Conservation (phyloP, 2,888 invertebrate species). For the Abscondita cerata region DNA sequence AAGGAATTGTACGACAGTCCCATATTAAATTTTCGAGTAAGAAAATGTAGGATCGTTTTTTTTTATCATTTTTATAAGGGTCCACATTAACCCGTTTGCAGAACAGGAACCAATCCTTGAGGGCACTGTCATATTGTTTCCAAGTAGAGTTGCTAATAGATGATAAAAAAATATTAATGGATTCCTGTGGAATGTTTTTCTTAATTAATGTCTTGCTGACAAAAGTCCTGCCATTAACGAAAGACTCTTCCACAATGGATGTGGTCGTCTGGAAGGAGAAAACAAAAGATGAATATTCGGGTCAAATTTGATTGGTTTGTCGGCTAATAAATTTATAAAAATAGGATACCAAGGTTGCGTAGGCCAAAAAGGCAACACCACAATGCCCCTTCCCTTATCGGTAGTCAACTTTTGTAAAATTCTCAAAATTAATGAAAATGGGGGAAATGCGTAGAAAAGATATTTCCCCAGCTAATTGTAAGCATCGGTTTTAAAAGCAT, state of each 20-base stretch:
- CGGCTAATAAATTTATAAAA: no score
- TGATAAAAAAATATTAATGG: background rate
- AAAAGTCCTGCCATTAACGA: no score
- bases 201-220: conserved; percentile 21
- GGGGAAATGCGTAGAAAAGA: conserved; percentile 32
- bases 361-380: no score
- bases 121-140: no score
- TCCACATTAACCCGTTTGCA: background rate
- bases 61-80: conserved; percentile 5
- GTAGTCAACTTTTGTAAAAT: no score
- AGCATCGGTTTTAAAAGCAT: conserved; percentile 19
- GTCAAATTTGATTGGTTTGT: no score
- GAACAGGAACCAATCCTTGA: conserved; percentile 1
- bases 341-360: no score
- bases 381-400: no score
- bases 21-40: background rate
- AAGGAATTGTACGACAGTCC: conserved; percentile 9
- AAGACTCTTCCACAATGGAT: conserved; percentile 26
- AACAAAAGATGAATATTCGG: conserved; percentile 13
- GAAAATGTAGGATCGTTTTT: background rate
- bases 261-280: conserved; percentile 11
- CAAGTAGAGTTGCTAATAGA: no score
- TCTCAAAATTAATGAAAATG: conserved; percentile 25
- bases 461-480: conserved; percentile 26
- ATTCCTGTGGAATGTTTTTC: background rate